Evolutionary conservation across 2,888 invertebrate species (phyloP), one percentile per base, ranked within the genome.

Genomic region (Formica aserva): DNA sequence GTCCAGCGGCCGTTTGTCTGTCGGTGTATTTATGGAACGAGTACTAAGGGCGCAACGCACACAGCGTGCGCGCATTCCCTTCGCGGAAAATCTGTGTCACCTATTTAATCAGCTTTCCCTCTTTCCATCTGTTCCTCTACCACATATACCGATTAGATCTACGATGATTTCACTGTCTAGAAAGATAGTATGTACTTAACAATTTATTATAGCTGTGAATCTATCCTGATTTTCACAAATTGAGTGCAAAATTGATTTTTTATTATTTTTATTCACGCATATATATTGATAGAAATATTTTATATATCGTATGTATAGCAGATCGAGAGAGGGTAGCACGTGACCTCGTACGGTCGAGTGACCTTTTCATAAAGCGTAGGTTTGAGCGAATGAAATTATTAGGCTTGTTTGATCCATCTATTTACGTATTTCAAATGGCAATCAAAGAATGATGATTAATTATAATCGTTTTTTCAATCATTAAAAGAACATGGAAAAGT

Each of bases 61-160:
- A 29, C 18, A 26, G 18, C 6, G 13, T 5, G 35, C 35, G 18
- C 32, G 75, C 52, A 66, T 66, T 76, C 65, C 76, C 65, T 77
- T 82, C 77, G 57, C 65, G 76, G 66, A 76, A 76, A 65, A 77
- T 77, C 77, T 77, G 77, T 77, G 69, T 77, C 77, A 77, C 55
- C 77, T 55, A 67, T 77, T 77, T 77, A 67, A 77, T 55, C 77
- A 38, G 69, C 55, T 77, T 67, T 77, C 69, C 67, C 67, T 55
- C 77, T 55, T 55, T 77, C 55, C 57, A 29, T 29, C 52, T 52
- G n/a, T 29, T 41, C 26, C 11, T 15, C n/a, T 69, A 77, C 6
- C 52, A 26, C 55, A 15, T 15, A 3, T 22, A 29, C 22, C 45
- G n/a, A 45, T 41, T 45, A 32, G 22, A 55, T 13, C 15, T n/a